Conservation (phyloP, 2,888 invertebrate species). For the Coenonympha arcania region DNA sequence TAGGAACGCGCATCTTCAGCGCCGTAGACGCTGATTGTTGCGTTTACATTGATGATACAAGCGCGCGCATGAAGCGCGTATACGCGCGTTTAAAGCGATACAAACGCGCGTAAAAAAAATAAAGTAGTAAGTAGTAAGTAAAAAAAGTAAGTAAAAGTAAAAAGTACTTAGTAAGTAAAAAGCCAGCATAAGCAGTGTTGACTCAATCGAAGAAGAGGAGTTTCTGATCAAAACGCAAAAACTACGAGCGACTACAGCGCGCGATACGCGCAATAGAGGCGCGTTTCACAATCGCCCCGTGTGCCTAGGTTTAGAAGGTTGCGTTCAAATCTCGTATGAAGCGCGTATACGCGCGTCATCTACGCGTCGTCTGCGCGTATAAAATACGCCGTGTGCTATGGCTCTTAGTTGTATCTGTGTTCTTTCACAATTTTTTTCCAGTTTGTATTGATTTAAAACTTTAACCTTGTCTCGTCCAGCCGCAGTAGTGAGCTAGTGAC, state of each 20-base stretch:
- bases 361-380: background rate
- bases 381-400: background rate
- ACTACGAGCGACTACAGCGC: slow-evolving; percentile 6
- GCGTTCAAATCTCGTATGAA: slow-evolving; percentile 18
- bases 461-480: background rate
- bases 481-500: background rate
- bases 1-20: background rate
- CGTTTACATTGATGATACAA: background rate
- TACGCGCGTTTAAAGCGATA: slow-evolving; percentile 1
- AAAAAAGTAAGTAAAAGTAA: too few relatives aligned
- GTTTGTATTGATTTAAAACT: too few relatives aligned
- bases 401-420: too few relatives aligned
- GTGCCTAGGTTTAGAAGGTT: slow-evolving; percentile 13
- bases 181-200: slow-evolving; percentile 13
- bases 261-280: slow-evolving; percentile 11
- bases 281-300: slow-evolving; percentile 3
- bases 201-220: slow-evolving; percentile 10
- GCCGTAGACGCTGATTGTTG: background rate
- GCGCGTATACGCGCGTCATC: slow-evolving; percentile 19
- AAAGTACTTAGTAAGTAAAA: slow-evolving; percentile 20
- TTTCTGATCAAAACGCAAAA: slow-evolving; percentile 3
- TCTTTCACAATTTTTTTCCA: too few relatives aligned
- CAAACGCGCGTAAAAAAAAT: too few relatives aligned
- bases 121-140: too few relatives aligned
- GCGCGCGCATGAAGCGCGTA: background rate